Evolutionary conservation across 2,113 vertebrate genomes (phyloP).

Genomic region (Carlito syrichta): DNA sequence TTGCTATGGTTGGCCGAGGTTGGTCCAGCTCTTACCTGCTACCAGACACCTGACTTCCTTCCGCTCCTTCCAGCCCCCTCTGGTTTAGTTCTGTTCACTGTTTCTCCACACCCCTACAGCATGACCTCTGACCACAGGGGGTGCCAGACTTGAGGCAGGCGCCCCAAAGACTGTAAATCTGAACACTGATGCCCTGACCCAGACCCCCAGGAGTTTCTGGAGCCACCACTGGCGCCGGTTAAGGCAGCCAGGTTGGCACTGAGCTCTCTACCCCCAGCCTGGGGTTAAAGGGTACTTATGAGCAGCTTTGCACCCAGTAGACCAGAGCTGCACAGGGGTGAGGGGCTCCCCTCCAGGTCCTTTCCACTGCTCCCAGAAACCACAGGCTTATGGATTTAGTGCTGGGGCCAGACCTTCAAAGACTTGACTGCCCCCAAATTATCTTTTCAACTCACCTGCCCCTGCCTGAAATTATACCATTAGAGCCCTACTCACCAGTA

Average conservation of each 20-base stretch:
- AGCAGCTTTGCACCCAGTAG: background rate
- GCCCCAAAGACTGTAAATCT: background rate
- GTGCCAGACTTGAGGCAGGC: background rate
- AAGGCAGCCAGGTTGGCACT: background rate
- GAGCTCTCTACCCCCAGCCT: background rate
- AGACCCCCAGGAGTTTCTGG: background rate
- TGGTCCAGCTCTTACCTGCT: background rate
- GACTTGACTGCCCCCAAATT: background rate
- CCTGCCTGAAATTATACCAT: slow-evolving; percentile 7
- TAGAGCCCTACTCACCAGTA: background rate
- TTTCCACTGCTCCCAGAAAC: background rate
- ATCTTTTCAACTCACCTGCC: background rate
- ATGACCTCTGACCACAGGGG: slow-evolving; percentile 29
- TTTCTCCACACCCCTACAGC: background rate
- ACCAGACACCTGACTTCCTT: background rate
- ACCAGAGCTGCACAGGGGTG: background rate
- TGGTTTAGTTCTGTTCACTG: background rate
- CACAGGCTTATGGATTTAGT: slow-evolving; percentile 32
- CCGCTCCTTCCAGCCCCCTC: background rate
- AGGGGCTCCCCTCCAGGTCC: background rate
- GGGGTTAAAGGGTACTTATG: background rate
- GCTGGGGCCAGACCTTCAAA: background rate
- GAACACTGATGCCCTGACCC: background rate
- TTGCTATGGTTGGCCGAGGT: background rate
- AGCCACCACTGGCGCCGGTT: background rate